These are phyloP conservation scores for Epizoanthus stellaris DNA, from an alignment of 92 coral and sea anemone genomes.

Conservation along the genomic window DNA sequence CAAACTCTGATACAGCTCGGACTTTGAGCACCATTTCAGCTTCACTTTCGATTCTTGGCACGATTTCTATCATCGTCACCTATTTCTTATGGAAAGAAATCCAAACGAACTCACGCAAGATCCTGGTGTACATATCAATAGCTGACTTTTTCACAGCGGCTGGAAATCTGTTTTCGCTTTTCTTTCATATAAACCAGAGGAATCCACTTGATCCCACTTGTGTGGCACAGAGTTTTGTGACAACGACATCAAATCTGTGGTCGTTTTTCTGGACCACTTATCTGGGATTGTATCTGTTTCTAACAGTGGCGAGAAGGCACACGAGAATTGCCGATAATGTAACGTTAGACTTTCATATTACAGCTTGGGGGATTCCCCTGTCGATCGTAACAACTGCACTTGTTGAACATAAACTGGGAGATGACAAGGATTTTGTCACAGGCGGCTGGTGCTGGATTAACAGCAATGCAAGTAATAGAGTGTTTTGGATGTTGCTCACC, in stretches of 20 bases:
- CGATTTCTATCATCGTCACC: slow-evolving; percentile 73
- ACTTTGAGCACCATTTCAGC: slow-evolving; percentile 58
- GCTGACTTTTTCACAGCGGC: slow-evolving; percentile 89
- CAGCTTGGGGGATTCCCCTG: slow-evolving; percentile 87
- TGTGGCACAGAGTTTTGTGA: slow-evolving; percentile 77
- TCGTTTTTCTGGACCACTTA: slow-evolving; percentile 97
- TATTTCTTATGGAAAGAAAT: slow-evolving; percentile 89
- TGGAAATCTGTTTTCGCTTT: slow-evolving; percentile 57
- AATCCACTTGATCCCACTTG: slow-evolving; percentile 34
- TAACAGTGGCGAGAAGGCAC: slow-evolving; percentile 64
- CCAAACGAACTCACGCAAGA: slow-evolving; percentile 78
- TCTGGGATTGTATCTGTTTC: slow-evolving; percentile 76
- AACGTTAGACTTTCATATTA: slow-evolving; percentile 69
- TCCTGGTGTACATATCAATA: slow-evolving; percentile 88
- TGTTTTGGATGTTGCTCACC: slow-evolving; percentile 83
- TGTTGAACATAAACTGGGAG: slow-evolving; percentile 60
- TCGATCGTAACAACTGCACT: slow-evolving; percentile 66
- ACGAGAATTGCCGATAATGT: slow-evolving; percentile 64
- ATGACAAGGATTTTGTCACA: slow-evolving; percentile 52
- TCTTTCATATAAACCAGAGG: background rate
- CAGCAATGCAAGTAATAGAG: background rate
- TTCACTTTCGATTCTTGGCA: slow-evolving; percentile 75
- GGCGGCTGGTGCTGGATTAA: slow-evolving; percentile 96
- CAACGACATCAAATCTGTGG: slow-evolving; percentile 83
- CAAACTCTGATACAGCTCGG: background rate